These are phyloP conservation scores for Silvanus unidentatus DNA, from an alignment of 2,888 invertebrate genomes.

Conservation along the genomic window DNA sequence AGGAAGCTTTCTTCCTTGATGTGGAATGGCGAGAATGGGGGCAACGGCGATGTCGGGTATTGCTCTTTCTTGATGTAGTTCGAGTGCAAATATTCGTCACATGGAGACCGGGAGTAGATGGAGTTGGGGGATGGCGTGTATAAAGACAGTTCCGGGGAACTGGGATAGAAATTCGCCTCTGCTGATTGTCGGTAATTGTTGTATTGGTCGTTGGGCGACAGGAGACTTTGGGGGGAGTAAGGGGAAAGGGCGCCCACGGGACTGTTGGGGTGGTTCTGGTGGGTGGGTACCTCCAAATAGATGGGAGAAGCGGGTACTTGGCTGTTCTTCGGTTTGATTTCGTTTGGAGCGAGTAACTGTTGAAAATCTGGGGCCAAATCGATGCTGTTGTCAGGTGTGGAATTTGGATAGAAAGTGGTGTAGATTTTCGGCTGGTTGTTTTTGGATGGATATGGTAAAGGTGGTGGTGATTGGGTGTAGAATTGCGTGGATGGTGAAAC, in stretches of 20 bases:
- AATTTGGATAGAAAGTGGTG: constrained; percentile 38
- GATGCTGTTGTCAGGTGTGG: constrained; percentile 31
- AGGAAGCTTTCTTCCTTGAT: constrained; percentile 41
- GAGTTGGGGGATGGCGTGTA: constrained; percentile 50
- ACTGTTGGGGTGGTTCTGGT: constrained; percentile 34
- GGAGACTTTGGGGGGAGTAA: constrained; percentile 42
- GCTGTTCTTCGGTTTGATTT: constrained; percentile 23
- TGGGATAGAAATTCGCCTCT: constrained; percentile 45
- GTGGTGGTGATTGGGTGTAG: constrained; percentile 40
- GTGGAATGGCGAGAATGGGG: constrained; percentile 47
- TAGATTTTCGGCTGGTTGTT: constrained; percentile 37
- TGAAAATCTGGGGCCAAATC: constrained; percentile 43
- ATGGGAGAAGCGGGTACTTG: constrained; percentile 45
- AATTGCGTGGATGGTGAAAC: constrained; percentile 48
- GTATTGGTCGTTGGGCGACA: constrained; percentile 48
- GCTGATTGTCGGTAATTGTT: constrained; percentile 48
- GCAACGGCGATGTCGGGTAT: constrained; percentile 49
- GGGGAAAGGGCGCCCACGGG: constrained; percentile 38
- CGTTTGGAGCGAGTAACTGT: constrained; percentile 36
- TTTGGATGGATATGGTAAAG: constrained; percentile 42
- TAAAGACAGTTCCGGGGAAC: constrained; percentile 48
- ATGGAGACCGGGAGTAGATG: constrained; percentile 54
- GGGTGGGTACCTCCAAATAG: constrained; percentile 43
- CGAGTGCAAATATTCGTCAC: constrained; percentile 45
- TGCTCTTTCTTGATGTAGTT: constrained; percentile 49